phyloP scores from a whole-genome alignment of 2,113 vertebrate genomes.

The Misgurnus mizolepis region DNA sequence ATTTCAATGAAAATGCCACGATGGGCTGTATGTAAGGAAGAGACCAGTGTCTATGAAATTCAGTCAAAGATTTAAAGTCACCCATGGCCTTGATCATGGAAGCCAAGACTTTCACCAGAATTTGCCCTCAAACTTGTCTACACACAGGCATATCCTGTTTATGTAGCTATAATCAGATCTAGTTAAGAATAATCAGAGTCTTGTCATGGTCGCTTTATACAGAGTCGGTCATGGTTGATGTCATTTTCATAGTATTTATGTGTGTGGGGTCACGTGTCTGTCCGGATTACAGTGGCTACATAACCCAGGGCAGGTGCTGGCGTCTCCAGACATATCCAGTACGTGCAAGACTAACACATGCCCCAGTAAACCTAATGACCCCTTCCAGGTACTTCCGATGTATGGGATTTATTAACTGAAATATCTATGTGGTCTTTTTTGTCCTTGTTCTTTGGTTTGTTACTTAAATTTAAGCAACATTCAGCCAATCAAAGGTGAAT shows the following conservation, averaged over 20 bases:
- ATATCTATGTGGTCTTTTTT: background rate
- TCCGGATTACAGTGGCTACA: conserved; percentile 57
- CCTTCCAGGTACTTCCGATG: background rate
- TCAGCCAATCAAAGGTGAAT: too few species aligned
- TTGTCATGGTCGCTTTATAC: conserved; percentile 64
- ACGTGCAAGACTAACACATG: conserved; percentile 60
- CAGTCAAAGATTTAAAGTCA: too few species aligned
- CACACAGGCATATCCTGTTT: conserved; percentile 20
- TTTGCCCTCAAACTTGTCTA: background rate
- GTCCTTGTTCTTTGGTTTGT: too few species aligned
- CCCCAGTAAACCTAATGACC: conserved; percentile 33
- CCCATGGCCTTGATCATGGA: background rate
- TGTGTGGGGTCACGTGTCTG: conserved; percentile 14
- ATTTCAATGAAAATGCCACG: too few species aligned
- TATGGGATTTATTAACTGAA: background rate
- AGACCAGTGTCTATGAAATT: too few species aligned
- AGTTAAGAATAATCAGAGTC: conserved; percentile 12
- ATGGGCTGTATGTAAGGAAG: too few species aligned
- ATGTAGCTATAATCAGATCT: conserved; percentile 29
- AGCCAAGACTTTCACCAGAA: background rate
- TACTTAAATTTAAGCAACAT: too few species aligned
- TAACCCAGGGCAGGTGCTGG: conserved; percentile 65
- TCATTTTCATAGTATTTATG: conserved; percentile 53
- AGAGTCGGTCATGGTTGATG: conserved; percentile 65
- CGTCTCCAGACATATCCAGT: conserved; percentile 58